Percentiles rank a stretch among this genome's conserved stretches.
These are phyloP conservation scores for Tyrannus savana DNA, from an alignment of 2,113 vertebrate species.

Conservation along the genomic window DNA sequence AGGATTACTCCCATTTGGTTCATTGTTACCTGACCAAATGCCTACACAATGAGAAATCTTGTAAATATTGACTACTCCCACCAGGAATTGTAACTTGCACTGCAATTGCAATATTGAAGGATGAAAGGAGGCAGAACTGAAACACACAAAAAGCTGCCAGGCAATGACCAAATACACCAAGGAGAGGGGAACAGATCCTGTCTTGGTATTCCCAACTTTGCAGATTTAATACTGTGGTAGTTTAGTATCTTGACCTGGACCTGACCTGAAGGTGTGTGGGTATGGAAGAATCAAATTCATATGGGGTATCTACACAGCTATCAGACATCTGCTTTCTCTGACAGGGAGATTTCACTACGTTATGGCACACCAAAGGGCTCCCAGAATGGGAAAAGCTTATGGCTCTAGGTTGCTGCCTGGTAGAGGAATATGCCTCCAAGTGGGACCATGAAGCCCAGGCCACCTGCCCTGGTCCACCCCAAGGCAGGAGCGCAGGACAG, in stretches of 20 bases:
- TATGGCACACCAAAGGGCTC: neutral
- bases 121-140: neutral
- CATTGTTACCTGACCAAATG: neutral
- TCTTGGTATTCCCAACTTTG: neutral
- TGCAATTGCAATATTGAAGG: neutral
- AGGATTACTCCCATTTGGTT: neutral
- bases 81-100: neutral
- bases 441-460: neutral
- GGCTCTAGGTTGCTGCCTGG: neutral
- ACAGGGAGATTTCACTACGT: neutral
- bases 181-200: neutral
- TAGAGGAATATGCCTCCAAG: neutral
- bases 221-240: neutral
- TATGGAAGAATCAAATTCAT: neutral
- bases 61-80: conserved; percentile 13
- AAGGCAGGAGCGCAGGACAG: neutral
- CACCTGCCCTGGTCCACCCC: too few relatives aligned
- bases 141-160: conserved; percentile 5
- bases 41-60: neutral
- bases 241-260: neutral
- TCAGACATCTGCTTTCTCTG: neutral
- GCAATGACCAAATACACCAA: neutral
- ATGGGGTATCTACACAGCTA: neutral
- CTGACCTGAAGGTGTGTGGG: neutral
- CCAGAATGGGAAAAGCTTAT: neutral